These are phyloP conservation scores for Aurelia aurita DNA, from an alignment of 30 jellyfish, hydroid and myxozoan species.

Conservation along the genomic window DNA sequence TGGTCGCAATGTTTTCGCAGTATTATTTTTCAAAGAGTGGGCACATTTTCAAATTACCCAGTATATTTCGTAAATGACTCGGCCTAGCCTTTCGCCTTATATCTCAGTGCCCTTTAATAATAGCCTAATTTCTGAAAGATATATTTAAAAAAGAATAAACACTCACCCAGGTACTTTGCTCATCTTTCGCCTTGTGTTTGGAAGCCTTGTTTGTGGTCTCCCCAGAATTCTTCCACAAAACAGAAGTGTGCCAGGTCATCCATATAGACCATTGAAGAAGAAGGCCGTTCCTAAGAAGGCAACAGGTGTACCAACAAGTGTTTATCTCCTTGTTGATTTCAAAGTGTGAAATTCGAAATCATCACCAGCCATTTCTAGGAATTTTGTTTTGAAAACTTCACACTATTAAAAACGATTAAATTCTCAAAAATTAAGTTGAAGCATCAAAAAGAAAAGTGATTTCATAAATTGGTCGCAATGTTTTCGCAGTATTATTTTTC, in stretches of 20 bases:
- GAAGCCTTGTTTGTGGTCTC: constrained; percentile 8
- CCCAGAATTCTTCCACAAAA: not conserved
- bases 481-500: not conserved
- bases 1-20: not conserved
- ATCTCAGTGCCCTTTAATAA: not conserved
- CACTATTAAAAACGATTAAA: too few species aligned
- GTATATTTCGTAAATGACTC: not conserved
- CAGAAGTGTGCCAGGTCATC: too few species aligned
- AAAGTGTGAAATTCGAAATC: too few species aligned
- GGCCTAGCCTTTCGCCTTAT: not conserved
- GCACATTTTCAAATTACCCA: not conserved
- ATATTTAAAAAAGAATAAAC: not conserved
- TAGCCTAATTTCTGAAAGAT: not conserved
- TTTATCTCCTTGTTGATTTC: too few species aligned
- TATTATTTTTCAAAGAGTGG: not conserved
- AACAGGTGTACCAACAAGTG: too few species aligned
- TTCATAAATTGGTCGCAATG: not conserved
- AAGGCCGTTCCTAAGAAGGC: too few species aligned
- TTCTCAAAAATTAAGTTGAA: not conserved
- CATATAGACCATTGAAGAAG: too few species aligned
- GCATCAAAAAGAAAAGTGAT: not conserved
- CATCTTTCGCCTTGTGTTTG: constrained; percentile 32
- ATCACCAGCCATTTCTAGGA: too few species aligned
- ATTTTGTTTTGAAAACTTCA: too few species aligned
- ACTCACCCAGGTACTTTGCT: constrained; percentile 44